Evolutionary conservation across 2,113 vertebrate species (phyloP), one percentile per base, ranked within the genome.

Genomic region (Neotoma lepida): DNA sequence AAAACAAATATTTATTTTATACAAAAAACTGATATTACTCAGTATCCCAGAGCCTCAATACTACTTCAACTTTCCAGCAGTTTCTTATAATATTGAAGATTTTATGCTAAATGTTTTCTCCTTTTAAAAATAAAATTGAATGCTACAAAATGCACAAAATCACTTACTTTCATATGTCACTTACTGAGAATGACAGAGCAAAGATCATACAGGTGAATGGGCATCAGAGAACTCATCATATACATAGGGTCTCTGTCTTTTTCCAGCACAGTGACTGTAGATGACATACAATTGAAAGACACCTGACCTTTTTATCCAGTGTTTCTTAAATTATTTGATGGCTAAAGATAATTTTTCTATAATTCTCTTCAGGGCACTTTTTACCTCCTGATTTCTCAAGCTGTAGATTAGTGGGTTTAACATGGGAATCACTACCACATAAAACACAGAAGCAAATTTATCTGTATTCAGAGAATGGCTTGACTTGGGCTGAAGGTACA

Each of bases 401-500:
- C 96, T 95, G 0, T 96, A 95, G n/a, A 95, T 94, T 26, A 96
- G 0, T n/a, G 88, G 94, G 9, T 97, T 97, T 87, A 97, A 54
- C 96, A 93, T 86, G 51, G 97, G 94, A 85, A 96, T 97, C 5
- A 96, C 82, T 6, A 94, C 39, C 4, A 96, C 92, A 86, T 96
- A 93, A 64, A 97, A 96, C 44, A 97, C 56, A 0, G 90, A 96
- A 54, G 76, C 68, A 61, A 96, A 89, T 82, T 95, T 97, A 89
- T 95, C 91, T 9, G 44, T 88, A 9, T 89, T 74, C 4, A 95
- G 49, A 70, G 93, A 97, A 63, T 96, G 93, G 15, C 26, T 96
- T 30, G 94, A 96, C 26, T 95, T 95, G 30, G 95, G 97, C 33
- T 93, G 90, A 26, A 97, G 39, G 46, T 97, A 97, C 92, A 95